phyloP scores from a whole-genome alignment of 2,797 vertebrate species.

The Diplodus sargus region DNA sequence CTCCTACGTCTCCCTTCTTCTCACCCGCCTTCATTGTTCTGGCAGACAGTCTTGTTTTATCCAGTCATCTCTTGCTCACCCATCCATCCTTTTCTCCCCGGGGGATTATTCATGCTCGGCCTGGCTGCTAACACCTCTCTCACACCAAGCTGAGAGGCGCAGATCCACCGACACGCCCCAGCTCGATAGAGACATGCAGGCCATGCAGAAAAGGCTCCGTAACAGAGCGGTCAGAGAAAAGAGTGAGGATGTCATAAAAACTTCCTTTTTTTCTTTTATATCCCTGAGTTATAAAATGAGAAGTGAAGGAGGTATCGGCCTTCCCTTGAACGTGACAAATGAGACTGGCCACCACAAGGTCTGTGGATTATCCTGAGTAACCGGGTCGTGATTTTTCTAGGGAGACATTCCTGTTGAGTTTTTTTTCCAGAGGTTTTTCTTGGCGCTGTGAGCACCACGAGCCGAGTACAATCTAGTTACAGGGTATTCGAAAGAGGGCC shows the following conservation, averaged over 20 bases:
- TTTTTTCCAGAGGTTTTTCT: no score
- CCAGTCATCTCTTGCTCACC: constrained; percentile 63
- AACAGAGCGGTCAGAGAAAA: constrained; percentile 8
- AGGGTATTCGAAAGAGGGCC: no score
- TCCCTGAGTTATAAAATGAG: background rate
- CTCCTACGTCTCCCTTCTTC: constrained; percentile 10
- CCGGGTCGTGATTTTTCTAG: no score
- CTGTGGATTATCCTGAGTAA: no score
- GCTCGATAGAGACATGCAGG: constrained; percentile 52
- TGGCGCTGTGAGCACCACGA: no score
- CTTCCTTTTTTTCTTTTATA: background rate
- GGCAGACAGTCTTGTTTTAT: constrained; percentile 68
- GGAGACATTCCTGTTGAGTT: no score
- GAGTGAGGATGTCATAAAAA: background rate
- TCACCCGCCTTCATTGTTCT: constrained; percentile 36
- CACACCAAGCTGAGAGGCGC: constrained; percentile 57
- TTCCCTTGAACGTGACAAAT: no score
- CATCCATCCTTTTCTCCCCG: constrained; percentile 53
- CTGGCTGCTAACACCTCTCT: constrained; percentile 65
- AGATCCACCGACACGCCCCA: constrained; percentile 41
- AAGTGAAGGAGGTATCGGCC: background rate
- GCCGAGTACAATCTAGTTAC: no score
- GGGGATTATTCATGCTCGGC: constrained; percentile 71
- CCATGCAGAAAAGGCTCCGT: constrained; percentile 21
- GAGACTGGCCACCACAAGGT: no score